Conservation (phyloP, 2,113 vertebrate genomes). For the Paratilapia polleni region DNA sequence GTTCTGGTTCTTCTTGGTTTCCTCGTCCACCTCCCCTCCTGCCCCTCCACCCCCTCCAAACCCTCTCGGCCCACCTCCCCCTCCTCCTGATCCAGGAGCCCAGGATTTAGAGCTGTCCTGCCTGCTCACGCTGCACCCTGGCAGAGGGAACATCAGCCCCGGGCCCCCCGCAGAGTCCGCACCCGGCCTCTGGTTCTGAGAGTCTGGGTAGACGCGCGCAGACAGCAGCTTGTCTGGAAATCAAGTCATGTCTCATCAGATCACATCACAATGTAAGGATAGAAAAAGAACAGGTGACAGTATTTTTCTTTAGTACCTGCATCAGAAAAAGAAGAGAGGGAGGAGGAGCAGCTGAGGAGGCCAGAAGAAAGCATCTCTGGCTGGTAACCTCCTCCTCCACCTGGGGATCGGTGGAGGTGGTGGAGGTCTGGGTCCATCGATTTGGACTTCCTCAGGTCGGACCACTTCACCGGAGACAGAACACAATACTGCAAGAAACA, state of each 20-base stretch:
- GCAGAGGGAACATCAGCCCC: constrained; percentile 81
- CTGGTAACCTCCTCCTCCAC: constrained; percentile 66
- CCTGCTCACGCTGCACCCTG: constrained; percentile 68
- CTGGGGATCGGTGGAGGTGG: constrained; percentile 81
- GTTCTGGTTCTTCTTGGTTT: constrained; percentile 91
- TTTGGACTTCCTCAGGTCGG: constrained; percentile 87
- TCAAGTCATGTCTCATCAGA: not conserved
- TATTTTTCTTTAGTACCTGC: constrained; percentile 42
- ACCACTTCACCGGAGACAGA: constrained; percentile 91
- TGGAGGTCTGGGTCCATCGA: constrained; percentile 83
- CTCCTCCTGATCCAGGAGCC: constrained; percentile 69
- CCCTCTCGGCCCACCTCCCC: constrained; percentile 47
- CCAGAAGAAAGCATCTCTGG: constrained; percentile 76
- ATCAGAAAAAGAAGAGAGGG: constrained; percentile 73
- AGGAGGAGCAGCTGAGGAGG: constrained; percentile 81
- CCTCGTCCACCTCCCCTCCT: constrained; percentile 78
- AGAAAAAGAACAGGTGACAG: not conserved
- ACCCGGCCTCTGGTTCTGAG: constrained; percentile 77
- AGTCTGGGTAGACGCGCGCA: constrained; percentile 82
- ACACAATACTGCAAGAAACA: constrained; percentile 84
- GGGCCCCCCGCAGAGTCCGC: constrained; percentile 79
- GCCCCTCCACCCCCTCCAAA: constrained; percentile 83
- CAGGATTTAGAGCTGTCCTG: constrained; percentile 79
- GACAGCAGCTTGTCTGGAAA: constrained; percentile 83
- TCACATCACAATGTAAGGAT: not conserved